Percentiles rank a stretch among this genome's conserved stretches.
phyloP scores from a whole-genome alignment of 1,140 invertebrate genomes.

The Drosophila sulfurigaster region DNA sequence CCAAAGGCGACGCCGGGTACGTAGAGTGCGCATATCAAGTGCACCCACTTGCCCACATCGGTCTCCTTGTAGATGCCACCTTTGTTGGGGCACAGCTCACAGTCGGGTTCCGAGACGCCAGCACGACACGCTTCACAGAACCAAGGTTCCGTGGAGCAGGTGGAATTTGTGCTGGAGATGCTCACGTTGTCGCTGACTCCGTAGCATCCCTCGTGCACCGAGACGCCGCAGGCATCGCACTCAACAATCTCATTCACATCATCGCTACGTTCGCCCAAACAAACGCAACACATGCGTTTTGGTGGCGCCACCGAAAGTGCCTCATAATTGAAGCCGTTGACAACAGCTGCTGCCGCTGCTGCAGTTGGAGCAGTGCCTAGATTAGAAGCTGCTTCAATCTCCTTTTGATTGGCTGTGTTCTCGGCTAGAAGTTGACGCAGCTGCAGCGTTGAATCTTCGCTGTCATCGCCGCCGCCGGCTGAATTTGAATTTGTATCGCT shows the following conservation, averaged over 20 bases:
- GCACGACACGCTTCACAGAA: conserved; percentile 99
- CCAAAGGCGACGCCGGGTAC: conserved; percentile 98
- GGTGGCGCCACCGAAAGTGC: conserved; percentile 48
- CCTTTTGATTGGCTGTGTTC: conserved; percentile 25
- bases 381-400: background rate
- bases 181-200: conserved; percentile 97
- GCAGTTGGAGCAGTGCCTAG: background rate
- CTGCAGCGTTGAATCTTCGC: conserved; percentile 74
- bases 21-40: conserved; percentile 98
- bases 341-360: background rate
- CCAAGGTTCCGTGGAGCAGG: conserved; percentile 98
- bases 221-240: conserved; percentile 97
- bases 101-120: conserved; percentile 93
- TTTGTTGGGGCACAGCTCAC: conserved; percentile 94
- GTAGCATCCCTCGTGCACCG: conserved; percentile 98
- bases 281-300: conserved; percentile 94
- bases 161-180: conserved; percentile 95
- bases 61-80: conserved; percentile 99
- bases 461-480: conserved; percentile 79
- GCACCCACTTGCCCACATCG: conserved; percentile 98
- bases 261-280: conserved; percentile 96
- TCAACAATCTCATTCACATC: conserved; percentile 98
- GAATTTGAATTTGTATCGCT: conserved; percentile 66
- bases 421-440: conserved; percentile 72
- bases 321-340: conserved; percentile 47